phyloP scores from a whole-genome alignment of 92 coral and sea anemone genomes.

The Parazoanthus darwini region DNA sequence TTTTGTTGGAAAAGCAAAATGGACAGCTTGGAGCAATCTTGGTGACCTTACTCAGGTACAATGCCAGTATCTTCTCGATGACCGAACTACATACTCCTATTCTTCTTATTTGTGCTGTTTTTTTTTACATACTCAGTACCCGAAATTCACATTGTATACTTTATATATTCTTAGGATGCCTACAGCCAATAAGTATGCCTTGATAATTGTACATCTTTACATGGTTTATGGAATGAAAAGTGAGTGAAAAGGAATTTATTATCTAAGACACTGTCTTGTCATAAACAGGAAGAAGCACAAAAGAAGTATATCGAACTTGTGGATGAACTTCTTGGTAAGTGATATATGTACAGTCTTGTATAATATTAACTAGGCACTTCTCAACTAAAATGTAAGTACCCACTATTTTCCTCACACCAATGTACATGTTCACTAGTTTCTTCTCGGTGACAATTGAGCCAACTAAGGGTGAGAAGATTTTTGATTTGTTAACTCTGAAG shows the following conservation, averaged over 20 bases:
- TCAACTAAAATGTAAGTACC: no score
- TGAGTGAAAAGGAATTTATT: neutral
- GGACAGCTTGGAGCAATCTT: slow-evolving; percentile 92
- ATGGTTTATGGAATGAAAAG: no score
- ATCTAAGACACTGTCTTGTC: neutral
- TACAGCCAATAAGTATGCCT: no score
- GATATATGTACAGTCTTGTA: neutral
- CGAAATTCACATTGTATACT: no score
- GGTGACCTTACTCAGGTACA: slow-evolving; percentile 82
- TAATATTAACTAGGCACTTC: neutral
- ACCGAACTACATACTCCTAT: no score
- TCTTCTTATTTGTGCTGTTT: no score
- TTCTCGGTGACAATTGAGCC: no score
- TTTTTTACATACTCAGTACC: no score
- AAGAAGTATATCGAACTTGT: slow-evolving; percentile 86
- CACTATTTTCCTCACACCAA: no score
- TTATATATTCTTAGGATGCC: no score
- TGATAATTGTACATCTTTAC: no score
- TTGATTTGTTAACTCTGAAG: neutral
- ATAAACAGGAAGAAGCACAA: slow-evolving; percentile 85
- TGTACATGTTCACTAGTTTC: no score
- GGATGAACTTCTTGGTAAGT: slow-evolving; percentile 73
- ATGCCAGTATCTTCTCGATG: neutral
- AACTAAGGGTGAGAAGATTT: neutral
- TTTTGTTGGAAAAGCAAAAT: slow-evolving; percentile 98